Conservation (phyloP, 2,888 invertebrate genomes). For the Trichopoda pennipes region DNA sequence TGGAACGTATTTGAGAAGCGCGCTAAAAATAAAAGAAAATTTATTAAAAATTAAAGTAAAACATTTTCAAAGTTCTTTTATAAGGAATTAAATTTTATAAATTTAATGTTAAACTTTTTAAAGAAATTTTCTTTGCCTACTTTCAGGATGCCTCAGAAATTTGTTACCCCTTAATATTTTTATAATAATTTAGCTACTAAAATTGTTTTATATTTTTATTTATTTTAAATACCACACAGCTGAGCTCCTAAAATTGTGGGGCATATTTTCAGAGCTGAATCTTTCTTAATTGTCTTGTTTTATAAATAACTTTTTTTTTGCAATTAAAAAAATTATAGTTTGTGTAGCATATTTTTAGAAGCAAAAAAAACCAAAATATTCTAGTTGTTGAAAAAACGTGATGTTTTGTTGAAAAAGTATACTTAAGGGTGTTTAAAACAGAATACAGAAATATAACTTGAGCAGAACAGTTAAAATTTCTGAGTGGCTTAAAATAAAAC, state of each 20-base stretch:
- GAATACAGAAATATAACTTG: background rate
- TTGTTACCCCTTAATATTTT: too few species aligned
- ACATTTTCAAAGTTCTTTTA: too few species aligned
- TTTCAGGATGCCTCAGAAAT: too few species aligned
- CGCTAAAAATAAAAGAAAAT: conserved; percentile 83
- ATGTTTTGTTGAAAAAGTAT: conserved; percentile 30
- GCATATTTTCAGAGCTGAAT: conserved; percentile 16
- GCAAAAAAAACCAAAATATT: conserved; percentile 2
- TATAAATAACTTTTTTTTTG: conserved; percentile 7
- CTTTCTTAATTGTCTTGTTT: background rate
- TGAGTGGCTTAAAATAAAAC: too few species aligned
- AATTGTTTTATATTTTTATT: too few species aligned
- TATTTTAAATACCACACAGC: background rate
- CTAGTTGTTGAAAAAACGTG: conserved; percentile 32
- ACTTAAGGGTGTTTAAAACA: conserved; percentile 11
- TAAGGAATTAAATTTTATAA: too few species aligned
- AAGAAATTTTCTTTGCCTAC: too few species aligned
- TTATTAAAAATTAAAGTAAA: too few species aligned
- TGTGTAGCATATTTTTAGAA: conserved; percentile 45
- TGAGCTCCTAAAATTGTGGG: background rate
- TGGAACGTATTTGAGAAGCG: conserved; percentile 96
- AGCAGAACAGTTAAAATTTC: background rate
- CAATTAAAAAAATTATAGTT: background rate
- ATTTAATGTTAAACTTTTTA: too few species aligned
- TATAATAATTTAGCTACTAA: too few species aligned